Evolutionary conservation across 2,113 vertebrate genomes (phyloP).

Genomic region (Gadus chalcogrammus): DNA sequence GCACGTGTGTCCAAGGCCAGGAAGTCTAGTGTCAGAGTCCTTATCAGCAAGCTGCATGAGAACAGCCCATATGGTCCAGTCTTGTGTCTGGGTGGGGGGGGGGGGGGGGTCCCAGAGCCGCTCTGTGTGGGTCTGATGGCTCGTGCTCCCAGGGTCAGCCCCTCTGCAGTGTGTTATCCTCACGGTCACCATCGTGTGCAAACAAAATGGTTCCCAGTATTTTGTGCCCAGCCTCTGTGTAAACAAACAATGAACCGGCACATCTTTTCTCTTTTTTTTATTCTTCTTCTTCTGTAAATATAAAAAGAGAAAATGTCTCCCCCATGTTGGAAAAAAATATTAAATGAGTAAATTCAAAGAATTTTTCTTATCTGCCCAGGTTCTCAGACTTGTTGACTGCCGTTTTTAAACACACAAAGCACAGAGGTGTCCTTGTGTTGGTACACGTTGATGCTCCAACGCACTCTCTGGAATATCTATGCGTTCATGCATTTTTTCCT

Average conservation of each 20-base stretch:
- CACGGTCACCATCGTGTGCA: slow-evolving; percentile 26
- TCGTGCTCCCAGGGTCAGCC: slow-evolving; percentile 39
- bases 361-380: not conserved
- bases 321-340: not conserved
- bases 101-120: slow-evolving; percentile 8
- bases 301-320: too few species aligned
- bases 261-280: not conserved
- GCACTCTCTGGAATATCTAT: too few species aligned
- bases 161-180: slow-evolving; percentile 18
- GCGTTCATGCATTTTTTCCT: too few species aligned
- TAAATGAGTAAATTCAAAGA: not conserved
- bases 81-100: slow-evolving; percentile 33
- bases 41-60: slow-evolving; percentile 50
- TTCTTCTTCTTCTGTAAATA: not conserved
- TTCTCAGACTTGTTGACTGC: not conserved
- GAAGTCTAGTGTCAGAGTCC: slow-evolving; percentile 27
- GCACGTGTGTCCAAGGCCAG: slow-evolving; percentile 56
- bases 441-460: not conserved
- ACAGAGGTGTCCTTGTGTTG: not conserved
- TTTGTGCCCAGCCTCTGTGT: slow-evolving; percentile 10
- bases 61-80: slow-evolving; percentile 31
- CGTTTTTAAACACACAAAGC: not conserved
- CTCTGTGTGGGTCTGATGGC: slow-evolving; percentile 41
- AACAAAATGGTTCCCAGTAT: slow-evolving; percentile 39
- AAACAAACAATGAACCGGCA: slow-evolving; percentile 19